Evolutionary conservation across 2,797 vertebrate species (phyloP), one percentile per base, ranked within the genome.

Genomic region (Varecia variegata): DNA sequence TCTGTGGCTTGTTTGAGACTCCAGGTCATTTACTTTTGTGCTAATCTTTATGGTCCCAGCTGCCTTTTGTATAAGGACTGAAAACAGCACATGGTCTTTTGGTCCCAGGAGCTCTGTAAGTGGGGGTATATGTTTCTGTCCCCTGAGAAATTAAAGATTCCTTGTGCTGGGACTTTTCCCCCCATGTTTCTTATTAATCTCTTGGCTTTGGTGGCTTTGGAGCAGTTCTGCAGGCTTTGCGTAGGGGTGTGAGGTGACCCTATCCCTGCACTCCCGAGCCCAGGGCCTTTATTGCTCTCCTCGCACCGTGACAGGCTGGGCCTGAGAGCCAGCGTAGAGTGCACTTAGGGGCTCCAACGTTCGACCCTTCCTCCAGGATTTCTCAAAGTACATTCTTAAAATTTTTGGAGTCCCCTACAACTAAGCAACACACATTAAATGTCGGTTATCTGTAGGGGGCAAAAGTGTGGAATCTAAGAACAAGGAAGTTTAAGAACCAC

Each of bases 301-400:
- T 45, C 5, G 17, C 1, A 38, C 32, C 2, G 12, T 62, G 13
- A 30, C 21, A 35, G 0, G 2, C 76, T 27, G 45, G 45, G 30
- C 20, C 56, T 30, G 58, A 84, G 71, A 50, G 27, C 47, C 38
- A 21, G 32, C 30, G 23, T n/a, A 20, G n/a, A 76, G 43, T 77
- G 15, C 13, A 58, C 0, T 50, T n/a, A 73, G 38, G 43, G 20
- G 18, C 32, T 90, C 70, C 8, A 52, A 27, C n/a, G 35, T 40
- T 40, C n/a, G 62, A 27, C 27, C 35, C 20, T 38, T 35, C 47
- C 40, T 71, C 54, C 43, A 52, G 56, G 81, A 47, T 56, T 88
- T 94, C 40, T 93, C 47, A 11, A 17, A 79, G n/a, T n/a, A 50
- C 21, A 18, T 35, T 83, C 18, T 89, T 62, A 54, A 60, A 80